Conservation (phyloP, 2,113 vertebrate species). For the Albula goreensis region DNA sequence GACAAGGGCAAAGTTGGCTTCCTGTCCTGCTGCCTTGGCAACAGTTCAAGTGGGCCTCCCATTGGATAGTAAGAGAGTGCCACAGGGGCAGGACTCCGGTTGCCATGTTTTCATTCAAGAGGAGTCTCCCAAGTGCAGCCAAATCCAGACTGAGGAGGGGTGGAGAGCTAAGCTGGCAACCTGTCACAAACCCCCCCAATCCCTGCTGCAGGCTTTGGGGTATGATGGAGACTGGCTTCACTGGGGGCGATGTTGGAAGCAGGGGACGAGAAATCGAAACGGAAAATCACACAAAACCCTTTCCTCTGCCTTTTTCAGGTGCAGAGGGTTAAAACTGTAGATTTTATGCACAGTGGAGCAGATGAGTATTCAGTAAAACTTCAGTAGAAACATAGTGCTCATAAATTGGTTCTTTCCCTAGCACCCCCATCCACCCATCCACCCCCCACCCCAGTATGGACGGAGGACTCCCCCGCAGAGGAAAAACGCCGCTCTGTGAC, state of each 20-base stretch:
- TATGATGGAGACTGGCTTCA: no score
- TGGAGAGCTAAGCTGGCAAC: no score
- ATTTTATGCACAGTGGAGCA: neutral
- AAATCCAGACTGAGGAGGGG: neutral
- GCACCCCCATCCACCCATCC: neutral
- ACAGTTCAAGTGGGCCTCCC: neutral
- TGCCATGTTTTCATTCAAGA: neutral
- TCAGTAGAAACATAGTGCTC: neutral
- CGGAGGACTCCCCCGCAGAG: neutral
- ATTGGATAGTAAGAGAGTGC: neutral
- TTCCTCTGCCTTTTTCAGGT: neutral
- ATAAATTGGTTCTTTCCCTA: no score
- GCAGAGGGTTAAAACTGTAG: neutral
- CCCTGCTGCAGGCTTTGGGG: no score
- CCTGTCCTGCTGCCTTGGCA: neutral
- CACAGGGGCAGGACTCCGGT: neutral
- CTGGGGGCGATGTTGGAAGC: no score
- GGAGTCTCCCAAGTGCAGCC: neutral
- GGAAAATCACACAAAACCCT: neutral
- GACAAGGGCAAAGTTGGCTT: neutral
- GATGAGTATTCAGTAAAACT: neutral
- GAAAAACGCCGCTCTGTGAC: neutral
- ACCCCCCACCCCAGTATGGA: neutral
- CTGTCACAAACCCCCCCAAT: no score
- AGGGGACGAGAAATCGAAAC: neutral